Percentiles rank a stretch among this genome's conserved stretches.
Evolutionary conservation across 2,888 invertebrate genomes (phyloP).

Genomic region (Linhomoeus sp.): DNA sequence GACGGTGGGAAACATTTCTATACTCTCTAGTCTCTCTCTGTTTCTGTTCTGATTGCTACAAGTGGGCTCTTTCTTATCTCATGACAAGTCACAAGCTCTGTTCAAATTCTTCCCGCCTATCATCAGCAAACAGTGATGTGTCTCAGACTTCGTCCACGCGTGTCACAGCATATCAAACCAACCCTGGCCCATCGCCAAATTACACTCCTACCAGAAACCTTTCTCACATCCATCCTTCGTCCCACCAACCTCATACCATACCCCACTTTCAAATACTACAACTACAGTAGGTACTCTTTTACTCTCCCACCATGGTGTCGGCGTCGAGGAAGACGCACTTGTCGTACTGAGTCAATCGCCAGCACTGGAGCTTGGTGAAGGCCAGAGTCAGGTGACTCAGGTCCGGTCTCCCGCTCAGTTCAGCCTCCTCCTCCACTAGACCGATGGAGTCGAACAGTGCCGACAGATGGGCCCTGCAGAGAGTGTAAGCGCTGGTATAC

Average conservation of each 20-base stretch:
- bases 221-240: background rate
- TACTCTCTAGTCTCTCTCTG: no score
- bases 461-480: slow-evolving; percentile 54
- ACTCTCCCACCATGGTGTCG: slow-evolving; percentile 80
- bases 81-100: no score
- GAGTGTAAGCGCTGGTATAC: no score
- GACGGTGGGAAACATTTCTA: no score
- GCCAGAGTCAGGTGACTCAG: slow-evolving; percentile 93
- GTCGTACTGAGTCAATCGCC: slow-evolving; percentile 80
- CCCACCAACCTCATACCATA: background rate
- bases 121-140: no score
- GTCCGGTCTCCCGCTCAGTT: slow-evolving; percentile 73
- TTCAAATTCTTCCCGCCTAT: no score
- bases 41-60: no score
- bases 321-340: slow-evolving; percentile 77
- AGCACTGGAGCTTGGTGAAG: slow-evolving; percentile 96
- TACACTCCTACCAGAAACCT: background rate
- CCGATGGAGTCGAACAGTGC: slow-evolving; percentile 61
- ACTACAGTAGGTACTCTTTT: no score
- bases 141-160: no score
- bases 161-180: no score
- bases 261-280: background rate
- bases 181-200: background rate
- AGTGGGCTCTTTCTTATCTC: no score
- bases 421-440: slow-evolving; percentile 73